Percentiles rank a stretch among this genome's conserved stretches.
These are phyloP conservation scores for Drosophila trapezifrons DNA, from an alignment of 1,140 invertebrate genomes.

Conservation along the genomic window DNA sequence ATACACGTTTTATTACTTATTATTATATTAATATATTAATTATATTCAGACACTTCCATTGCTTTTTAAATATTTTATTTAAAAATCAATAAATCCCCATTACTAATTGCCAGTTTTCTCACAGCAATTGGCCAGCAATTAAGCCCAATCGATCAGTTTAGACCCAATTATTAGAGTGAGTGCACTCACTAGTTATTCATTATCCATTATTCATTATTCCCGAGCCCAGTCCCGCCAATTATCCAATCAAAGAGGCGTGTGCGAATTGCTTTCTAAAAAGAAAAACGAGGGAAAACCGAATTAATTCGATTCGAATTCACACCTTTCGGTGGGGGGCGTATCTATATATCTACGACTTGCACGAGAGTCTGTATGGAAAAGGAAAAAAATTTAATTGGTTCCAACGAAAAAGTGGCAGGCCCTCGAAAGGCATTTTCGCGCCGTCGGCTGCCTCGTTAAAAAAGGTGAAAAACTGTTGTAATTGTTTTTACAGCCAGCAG, in stretches of 20 bases:
- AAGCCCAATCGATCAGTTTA: slow-evolving; percentile 28
- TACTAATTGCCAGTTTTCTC: background rate
- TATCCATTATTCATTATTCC: slow-evolving; percentile 26
- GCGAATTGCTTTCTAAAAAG: slow-evolving; percentile 26
- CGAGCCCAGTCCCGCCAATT: slow-evolving; percentile 35
- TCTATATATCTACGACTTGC: background rate
- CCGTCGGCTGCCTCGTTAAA: slow-evolving; percentile 49
- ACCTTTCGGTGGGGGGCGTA: slow-evolving; percentile 18
- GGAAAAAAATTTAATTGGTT: slow-evolving; percentile 55
- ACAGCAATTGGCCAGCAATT: slow-evolving; percentile 19
- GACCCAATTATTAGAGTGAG: slow-evolving; percentile 23
- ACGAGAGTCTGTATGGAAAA: background rate
- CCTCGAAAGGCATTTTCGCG: slow-evolving; percentile 44
- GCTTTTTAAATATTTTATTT: no score
- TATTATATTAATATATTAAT: no score
- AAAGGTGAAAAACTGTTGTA: slow-evolving; percentile 74
- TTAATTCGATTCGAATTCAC: slow-evolving; percentile 45
- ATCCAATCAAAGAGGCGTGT: slow-evolving; percentile 60
- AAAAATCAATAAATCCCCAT: no score
- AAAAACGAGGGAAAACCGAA: slow-evolving; percentile 21
- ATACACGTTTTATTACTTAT: background rate
- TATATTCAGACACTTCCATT: no score
- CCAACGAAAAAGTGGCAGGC: slow-evolving; percentile 34
- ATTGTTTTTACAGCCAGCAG: slow-evolving; percentile 69
- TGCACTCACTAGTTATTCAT: slow-evolving; percentile 17